Evolutionary conservation across 2,113 vertebrate species (phyloP), one percentile per base, ranked within the genome.

Genomic region (Nannospalax galili): DNA sequence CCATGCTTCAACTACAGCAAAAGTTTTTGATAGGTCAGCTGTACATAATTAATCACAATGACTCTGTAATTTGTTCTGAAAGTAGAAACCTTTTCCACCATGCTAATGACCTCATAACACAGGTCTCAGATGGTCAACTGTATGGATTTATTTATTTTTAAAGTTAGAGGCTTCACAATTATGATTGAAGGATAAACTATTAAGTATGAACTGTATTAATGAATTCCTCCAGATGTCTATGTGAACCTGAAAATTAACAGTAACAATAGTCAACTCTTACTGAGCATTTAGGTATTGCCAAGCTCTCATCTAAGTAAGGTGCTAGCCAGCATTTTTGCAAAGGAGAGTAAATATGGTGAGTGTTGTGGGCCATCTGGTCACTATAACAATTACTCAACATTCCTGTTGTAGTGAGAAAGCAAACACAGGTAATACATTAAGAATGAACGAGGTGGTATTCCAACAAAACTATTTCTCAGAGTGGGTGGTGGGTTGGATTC

Each of bases 1-100:
- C 19, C 74, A 48, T n/a, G 17, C 17, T 58, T 40, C n/a, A 84
- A 65, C 56, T 30, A 64, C 65, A 32, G 52, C 72, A 67, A 37
- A 45, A 60, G 7, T 28, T 93, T 90, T 60, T 78, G 56, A 75
- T 52, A 84, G 75, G 58, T 84, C 45, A 64, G 11, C 88, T 93
- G 5, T n/a, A 74, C 22, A 35, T 26, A 42, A 42, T 56, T 84
- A 72, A 92, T 82, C 73, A 42, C 32, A 89, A 65, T 48, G 64
- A 77, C n/a, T 60, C 24, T 62, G 3, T 32, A 75, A 73, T 87
- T 97, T 93, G 77, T 37, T 79, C 67, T 16, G 28, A 70, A 89
- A 94, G 74, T 32, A 91, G 84, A 78, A 69, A 75, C 37, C 73
- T 80, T 58, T 87, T 75, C 72, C 60, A 48, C 14, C 60, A 86